Conservation (phyloP, 2,888 invertebrate species). For the Taenaris catops region DNA sequence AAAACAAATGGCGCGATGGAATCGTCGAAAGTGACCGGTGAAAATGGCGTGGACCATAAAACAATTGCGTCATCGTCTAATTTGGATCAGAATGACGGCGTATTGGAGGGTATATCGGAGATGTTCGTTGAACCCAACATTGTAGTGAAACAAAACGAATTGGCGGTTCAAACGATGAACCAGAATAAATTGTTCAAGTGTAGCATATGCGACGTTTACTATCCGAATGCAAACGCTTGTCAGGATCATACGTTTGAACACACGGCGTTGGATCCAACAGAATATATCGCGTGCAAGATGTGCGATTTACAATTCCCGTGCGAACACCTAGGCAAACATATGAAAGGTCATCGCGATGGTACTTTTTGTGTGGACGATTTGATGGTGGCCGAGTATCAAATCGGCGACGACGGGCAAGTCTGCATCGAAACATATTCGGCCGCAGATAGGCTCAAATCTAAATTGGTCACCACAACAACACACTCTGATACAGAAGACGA, state of each 20-base stretch:
- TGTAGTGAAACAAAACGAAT: constrained; percentile 7
- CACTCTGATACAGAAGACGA: constrained; percentile 26
- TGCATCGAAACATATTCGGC: constrained; percentile 31
- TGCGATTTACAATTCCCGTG: constrained; percentile 46
- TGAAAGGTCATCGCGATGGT: constrained; percentile 35
- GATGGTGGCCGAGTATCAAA: constrained; percentile 37
- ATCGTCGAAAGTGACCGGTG: too few relatives aligned
- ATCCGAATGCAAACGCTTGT: constrained; percentile 33
- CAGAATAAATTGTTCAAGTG: constrained; percentile 33
- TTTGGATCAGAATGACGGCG: background rate
- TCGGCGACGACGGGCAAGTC: constrained; percentile 1
- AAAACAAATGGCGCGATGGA: too few relatives aligned
- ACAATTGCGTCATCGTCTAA: background rate
- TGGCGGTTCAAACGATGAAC: background rate
- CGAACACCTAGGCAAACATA: constrained; percentile 36
- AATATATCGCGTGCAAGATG: constrained; percentile 49
- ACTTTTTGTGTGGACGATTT: constrained; percentile 39
- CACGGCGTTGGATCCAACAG: constrained; percentile 32
- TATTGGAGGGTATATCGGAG: background rate
- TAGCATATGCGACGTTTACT: constrained; percentile 43
- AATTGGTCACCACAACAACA: constrained; percentile 41
- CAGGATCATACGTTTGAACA: constrained; percentile 37
- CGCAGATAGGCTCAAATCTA: constrained; percentile 38
- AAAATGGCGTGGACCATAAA: too few relatives aligned
- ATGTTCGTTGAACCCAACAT: background rate